These are phyloP conservation scores for Theretra japonica DNA, from an alignment of 2,888 invertebrate species.

Conservation along the genomic window DNA sequence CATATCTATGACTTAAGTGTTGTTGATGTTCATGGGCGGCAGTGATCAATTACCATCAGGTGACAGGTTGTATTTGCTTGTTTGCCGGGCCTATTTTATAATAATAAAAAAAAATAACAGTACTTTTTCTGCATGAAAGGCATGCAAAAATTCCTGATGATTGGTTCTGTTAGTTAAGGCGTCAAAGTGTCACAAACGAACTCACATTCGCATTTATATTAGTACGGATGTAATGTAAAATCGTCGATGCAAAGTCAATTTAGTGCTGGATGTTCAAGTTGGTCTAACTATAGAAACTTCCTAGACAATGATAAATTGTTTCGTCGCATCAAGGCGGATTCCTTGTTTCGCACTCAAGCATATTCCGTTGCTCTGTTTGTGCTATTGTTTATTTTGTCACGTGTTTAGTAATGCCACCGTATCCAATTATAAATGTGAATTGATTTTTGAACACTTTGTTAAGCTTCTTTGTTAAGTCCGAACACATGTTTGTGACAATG, in stretches of 20 bases:
- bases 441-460: slow-evolving; percentile 1
- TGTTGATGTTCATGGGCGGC: too few relatives aligned
- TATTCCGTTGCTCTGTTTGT: not conserved
- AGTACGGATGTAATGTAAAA: not conserved
- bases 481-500: not conserved
- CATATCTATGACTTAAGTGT: too few relatives aligned
- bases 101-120: too few relatives aligned
- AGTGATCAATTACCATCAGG: too few relatives aligned
- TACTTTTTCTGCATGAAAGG: too few relatives aligned
- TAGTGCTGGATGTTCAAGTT: slow-evolving; percentile 5
- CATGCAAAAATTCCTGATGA: too few relatives aligned
- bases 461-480: not conserved
- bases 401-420: not conserved
- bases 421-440: slow-evolving; percentile 2
- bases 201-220: too few relatives aligned
- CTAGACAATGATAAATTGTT: slow-evolving; percentile 25
- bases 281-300: slow-evolving; percentile 21
- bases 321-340: slow-evolving; percentile 1
- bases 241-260: not conserved
- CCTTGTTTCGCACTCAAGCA: slow-evolving; percentile 1
- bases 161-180: too few relatives aligned
- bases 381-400: not conserved
- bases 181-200: too few relatives aligned
- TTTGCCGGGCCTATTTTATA: too few relatives aligned
- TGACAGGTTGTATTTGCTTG: too few relatives aligned